A percentile compares a stretch with the other conserved stretches of the same genome.
phyloP scores from a whole-genome alignment of 2,113 vertebrate genomes.

The Prionailurus bengalensis region DNA sequence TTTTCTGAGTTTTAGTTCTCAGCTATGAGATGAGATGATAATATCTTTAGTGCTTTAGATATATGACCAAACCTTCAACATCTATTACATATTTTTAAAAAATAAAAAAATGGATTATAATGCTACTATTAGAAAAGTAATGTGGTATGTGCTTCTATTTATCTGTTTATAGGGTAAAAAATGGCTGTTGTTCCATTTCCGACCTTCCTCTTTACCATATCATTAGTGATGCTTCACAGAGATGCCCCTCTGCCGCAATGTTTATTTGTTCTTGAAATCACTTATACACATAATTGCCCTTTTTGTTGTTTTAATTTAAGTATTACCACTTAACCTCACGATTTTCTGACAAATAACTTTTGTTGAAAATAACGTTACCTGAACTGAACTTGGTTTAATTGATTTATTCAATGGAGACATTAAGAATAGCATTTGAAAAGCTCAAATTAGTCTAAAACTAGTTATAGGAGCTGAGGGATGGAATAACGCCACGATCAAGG shows the following conservation, averaged over 20 bases:
- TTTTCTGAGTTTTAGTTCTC: slow-evolving; percentile 5
- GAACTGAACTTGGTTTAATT: slow-evolving; percentile 65
- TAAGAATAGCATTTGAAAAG: slow-evolving; percentile 42
- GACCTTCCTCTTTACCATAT: background rate
- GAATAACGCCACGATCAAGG: slow-evolving; percentile 58
- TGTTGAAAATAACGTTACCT: slow-evolving; percentile 53
- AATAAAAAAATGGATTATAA: background rate
- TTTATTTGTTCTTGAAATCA: slow-evolving; percentile 12
- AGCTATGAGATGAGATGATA: background rate
- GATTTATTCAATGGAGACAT: slow-evolving; percentile 50
- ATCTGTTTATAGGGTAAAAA: background rate
- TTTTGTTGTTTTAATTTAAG: background rate
- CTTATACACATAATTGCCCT: background rate
- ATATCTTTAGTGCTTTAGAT: background rate
- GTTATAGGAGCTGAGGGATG: slow-evolving; percentile 7
- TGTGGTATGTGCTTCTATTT: background rate
- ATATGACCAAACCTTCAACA: background rate
- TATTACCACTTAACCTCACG: background rate
- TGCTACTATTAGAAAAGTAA: background rate
- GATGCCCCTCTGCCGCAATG: background rate
- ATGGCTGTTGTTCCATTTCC: background rate
- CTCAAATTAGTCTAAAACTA: slow-evolving; percentile 62
- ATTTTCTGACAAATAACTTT: slow-evolving; percentile 48
- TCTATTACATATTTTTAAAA: background rate
- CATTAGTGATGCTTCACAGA: background rate